phyloP scores from a whole-genome alignment of 2,888 invertebrate genomes.

The Silvanus unidentatus region DNA sequence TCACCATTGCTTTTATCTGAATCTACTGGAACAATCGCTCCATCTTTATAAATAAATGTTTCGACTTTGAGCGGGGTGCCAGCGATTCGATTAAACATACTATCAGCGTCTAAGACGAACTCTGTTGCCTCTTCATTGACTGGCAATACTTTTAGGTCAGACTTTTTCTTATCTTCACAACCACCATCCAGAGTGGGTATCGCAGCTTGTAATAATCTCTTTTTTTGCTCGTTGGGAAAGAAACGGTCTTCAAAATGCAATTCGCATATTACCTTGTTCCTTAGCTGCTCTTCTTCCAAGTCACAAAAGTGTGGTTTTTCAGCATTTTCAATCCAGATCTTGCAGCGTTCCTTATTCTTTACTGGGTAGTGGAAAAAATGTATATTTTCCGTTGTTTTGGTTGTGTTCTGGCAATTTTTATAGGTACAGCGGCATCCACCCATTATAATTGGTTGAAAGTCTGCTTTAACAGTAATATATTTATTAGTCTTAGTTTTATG shows the following conservation, averaged over 20 bases:
- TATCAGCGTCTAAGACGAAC: constrained; percentile 38
- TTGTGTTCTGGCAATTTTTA: constrained; percentile 49
- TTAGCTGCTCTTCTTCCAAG: constrained; percentile 53
- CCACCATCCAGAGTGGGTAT: constrained; percentile 50
- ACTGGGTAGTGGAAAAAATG: constrained; percentile 61
- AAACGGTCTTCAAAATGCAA: constrained; percentile 52
- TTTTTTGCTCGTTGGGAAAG: constrained; percentile 52
- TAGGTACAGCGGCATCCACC: constrained; percentile 58
- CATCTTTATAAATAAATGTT: constrained; percentile 38
- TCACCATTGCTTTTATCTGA: background rate
- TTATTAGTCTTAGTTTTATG: no score
- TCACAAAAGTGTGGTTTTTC: constrained; percentile 50
- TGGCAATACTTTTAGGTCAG: constrained; percentile 34
- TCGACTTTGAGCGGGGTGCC: constrained; percentile 27
- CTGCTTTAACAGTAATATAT: no score
- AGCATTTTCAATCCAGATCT: constrained; percentile 55
- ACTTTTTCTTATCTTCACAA: constrained; percentile 13
- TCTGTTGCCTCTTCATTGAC: constrained; percentile 39
- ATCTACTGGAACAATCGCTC: constrained; percentile 29
- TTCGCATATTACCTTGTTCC: constrained; percentile 57
- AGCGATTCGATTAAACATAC: constrained; percentile 24
- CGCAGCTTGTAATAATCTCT: constrained; percentile 52
- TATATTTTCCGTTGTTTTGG: constrained; percentile 45
- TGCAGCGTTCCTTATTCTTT: constrained; percentile 53
- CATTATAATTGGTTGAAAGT: constrained; percentile 39